A percentile compares a stretch with the other conserved stretches of the same genome.
Evolutionary conservation across 2,113 vertebrate genomes (phyloP).

Genomic region (Myanophis thanlyinensis): DNA sequence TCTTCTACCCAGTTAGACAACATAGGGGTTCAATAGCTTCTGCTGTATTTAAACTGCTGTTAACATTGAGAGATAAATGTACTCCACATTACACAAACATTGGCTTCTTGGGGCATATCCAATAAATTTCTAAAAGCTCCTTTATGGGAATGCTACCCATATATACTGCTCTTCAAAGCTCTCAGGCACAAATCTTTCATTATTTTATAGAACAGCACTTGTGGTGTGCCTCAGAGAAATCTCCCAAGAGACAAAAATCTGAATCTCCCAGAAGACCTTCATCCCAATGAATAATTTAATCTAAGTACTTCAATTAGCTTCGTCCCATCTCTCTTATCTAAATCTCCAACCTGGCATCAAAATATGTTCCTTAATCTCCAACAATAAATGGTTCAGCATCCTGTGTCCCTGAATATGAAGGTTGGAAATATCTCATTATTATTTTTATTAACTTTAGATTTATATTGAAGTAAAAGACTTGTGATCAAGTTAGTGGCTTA

Average conservation of each 20-base stretch:
- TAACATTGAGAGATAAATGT: constrained; percentile 36
- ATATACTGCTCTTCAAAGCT: background rate
- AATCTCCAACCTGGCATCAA: background rate
- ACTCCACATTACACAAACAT: constrained; percentile 18
- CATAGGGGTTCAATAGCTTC: fast-evolving
- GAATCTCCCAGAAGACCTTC: background rate
- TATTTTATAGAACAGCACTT: background rate
- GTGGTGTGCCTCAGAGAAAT: background rate
- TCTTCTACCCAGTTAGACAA: background rate
- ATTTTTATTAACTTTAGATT: background rate
- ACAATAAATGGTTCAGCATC: background rate
- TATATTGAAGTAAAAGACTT: background rate
- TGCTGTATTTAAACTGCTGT: constrained; percentile 9
- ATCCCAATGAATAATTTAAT: background rate
- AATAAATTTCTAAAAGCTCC: constrained; percentile 29
- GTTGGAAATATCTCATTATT: background rate
- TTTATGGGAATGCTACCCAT: constrained; percentile 43
- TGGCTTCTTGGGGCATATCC: constrained; percentile 35
- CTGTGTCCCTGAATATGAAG: background rate
- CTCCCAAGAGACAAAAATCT: constrained; percentile 1
- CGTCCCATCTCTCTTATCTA: background rate
- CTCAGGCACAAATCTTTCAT: background rate
- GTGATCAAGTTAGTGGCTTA: background rate
- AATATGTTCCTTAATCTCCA: background rate
- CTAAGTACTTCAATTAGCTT: background rate